These are phyloP conservation scores for Lagenorhynchus albirostris DNA, from an alignment of 2,113 vertebrate genomes.

Conservation along the genomic window DNA sequence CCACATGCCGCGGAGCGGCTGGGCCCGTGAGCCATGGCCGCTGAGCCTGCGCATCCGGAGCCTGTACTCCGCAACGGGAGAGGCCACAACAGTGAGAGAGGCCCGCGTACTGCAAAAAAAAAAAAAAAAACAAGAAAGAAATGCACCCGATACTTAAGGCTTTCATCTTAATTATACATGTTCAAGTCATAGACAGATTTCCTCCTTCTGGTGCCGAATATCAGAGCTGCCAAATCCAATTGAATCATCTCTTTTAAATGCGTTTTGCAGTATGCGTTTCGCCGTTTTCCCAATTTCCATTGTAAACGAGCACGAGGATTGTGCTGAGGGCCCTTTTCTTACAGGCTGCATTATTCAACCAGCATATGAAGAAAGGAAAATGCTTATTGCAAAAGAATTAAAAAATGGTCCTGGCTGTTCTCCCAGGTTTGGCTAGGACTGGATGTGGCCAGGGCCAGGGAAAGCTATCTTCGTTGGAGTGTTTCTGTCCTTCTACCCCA, in stretches of 20 bases:
- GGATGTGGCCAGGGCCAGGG: not conserved
- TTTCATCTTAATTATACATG: constrained; percentile 80
- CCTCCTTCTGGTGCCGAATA: constrained; percentile 77
- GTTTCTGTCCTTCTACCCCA: not conserved
- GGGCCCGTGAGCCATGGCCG: no score
- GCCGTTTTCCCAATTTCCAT: constrained; percentile 72
- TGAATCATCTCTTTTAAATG: constrained; percentile 75
- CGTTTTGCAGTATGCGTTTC: constrained; percentile 64
- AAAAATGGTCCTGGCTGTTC: constrained; percentile 30
- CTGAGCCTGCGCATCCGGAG: no score
- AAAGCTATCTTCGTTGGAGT: not conserved
- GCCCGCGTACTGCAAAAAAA: accelerated
- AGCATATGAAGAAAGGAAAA: constrained; percentile 72
- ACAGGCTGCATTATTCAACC: constrained; percentile 71
- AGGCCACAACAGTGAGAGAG: no score
- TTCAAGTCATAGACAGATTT: constrained; percentile 76
- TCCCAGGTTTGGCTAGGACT: not conserved
- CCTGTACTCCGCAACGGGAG: no score
- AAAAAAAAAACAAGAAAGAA: constrained; percentile 15
- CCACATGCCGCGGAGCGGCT: no score
- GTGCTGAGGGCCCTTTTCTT: constrained; percentile 75
- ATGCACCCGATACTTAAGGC: constrained; percentile 71
- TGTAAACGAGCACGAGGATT: constrained; percentile 75
- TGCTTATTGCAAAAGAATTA: constrained; percentile 76
- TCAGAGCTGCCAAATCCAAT: constrained; percentile 79